Base-by-base conservation (phyloP, 2,888 invertebrate species). In the Calameuta idolon region DNA sequence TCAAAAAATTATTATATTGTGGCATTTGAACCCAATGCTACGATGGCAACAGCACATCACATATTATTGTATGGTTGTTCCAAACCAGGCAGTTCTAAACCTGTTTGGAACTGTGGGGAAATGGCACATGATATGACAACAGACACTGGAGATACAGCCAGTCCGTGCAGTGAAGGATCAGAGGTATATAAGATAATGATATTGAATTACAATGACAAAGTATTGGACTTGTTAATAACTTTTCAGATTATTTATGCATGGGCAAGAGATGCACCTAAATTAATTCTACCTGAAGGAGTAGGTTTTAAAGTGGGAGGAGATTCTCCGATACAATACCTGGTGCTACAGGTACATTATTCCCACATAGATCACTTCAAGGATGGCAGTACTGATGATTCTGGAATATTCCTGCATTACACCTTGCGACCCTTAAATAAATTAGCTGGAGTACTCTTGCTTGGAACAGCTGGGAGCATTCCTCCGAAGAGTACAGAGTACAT, bases 61-160 rank as follows among this genome's bases (percentile, higher is more conserved):
- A 98, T 98, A 95, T 92, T 98, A 75, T 91, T 98, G 0, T 98
- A 98, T 89, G 98, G 98, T 23, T 98, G 98, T 88, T 93, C 94
- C 3, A 94, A 94, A 78, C 98, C 97, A 0, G 97, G 97, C 3
- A 94, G 94, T 55, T 92, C 93, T 81, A 94, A 95, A 78, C 92
- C 93, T 34, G 95, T 96, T 75, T 97, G 98, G 97, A 95, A 97
- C 90, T 99, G 99, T 90, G 98, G 99, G 0, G 98, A 98, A 93
- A 98, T 98, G 98, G 92, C 94, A 4, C 92, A 94, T 77, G 92
- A 93, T 69, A 83, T 91, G 0, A 91, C 92, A 37, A 40, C 75
- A 34, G 86, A 91, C 5, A 93, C 93, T 87, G 90, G 92, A 81
- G 90, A 93, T 81, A 93, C 93, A 0, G 95, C 95, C 0, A 95